Conservation (phyloP, 1,140 invertebrate genomes). For the Diorhabda carinulata region DNA sequence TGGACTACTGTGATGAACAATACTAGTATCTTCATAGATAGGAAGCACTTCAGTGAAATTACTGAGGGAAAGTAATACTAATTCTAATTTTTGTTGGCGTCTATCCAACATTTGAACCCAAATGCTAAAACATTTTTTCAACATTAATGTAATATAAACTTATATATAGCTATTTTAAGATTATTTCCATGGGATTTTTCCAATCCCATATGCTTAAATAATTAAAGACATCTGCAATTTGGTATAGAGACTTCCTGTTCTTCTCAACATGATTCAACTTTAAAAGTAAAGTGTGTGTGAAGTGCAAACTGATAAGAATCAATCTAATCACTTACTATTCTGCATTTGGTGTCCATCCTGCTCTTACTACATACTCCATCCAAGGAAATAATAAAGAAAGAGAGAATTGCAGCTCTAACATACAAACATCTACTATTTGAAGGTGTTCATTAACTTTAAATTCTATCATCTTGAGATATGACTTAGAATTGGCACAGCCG, state of each 20-base stretch:
- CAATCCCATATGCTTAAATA: too few species aligned
- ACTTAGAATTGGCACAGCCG: slow-evolving; percentile 85
- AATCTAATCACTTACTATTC: slow-evolving; percentile 64
- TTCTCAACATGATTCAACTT: too few species aligned
- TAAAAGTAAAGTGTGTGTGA: too few species aligned
- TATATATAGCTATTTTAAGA: neutral
- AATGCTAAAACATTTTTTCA: slow-evolving; percentile 60
- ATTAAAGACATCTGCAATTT: too few species aligned
- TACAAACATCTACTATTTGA: slow-evolving; percentile 63
- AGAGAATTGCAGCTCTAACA: slow-evolving; percentile 68
- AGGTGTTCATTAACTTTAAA: slow-evolving; percentile 68
- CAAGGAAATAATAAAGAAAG: slow-evolving; percentile 78
- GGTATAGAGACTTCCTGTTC: too few species aligned
- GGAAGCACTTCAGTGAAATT: slow-evolving; percentile 67
- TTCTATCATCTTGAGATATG: slow-evolving; percentile 82
- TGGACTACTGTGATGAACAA: slow-evolving; percentile 31
- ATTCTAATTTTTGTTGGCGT: slow-evolving; percentile 75
- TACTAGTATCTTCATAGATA: slow-evolving; percentile 48
- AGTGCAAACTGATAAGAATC: too few species aligned
- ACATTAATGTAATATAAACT: neutral
- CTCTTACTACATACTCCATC: slow-evolving; percentile 90
- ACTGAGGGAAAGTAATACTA: slow-evolving; percentile 67
- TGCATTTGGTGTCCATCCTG: slow-evolving; percentile 88
- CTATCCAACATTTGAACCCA: slow-evolving; percentile 87
- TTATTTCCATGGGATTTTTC: neutral